Evolutionary conservation across 2,888 invertebrate genomes (phyloP).

Genomic region (Callyntrura sp.): DNA sequence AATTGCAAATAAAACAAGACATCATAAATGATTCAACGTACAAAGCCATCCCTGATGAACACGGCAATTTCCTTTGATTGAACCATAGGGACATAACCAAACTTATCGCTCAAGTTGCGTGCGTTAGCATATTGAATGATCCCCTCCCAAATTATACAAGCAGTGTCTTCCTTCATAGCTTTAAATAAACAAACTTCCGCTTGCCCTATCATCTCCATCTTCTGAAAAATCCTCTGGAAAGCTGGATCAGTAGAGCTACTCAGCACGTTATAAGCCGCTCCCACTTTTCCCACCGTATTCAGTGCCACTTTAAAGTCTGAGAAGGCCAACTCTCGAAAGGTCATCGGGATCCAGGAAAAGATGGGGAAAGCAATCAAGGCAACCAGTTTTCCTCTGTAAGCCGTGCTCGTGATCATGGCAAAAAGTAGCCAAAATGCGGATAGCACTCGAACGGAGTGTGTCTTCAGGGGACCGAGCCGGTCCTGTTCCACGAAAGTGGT

Average conservation of each 20-base stretch:
- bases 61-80: constrained; percentile 47
- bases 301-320: constrained; percentile 70
- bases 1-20: too few species aligned
- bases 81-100: constrained; percentile 31
- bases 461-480: constrained; percentile 12
- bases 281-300: constrained; percentile 74
- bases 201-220: constrained; percentile 37
- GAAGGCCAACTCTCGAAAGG: constrained; percentile 74
- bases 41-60: constrained; percentile 55
- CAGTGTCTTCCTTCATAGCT: constrained; percentile 40
- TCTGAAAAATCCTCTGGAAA: constrained; percentile 44
- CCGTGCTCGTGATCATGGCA: constrained; percentile 33
- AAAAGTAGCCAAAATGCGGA: constrained; percentile 63
- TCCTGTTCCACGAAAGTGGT: constrained; percentile 68
- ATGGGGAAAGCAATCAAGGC: constrained; percentile 63
- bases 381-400: constrained; percentile 54
- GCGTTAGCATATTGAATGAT: constrained; percentile 24
- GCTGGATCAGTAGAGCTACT: constrained; percentile 50
- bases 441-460: constrained; percentile 38
- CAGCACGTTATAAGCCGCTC: constrained; percentile 68
- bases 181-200: constrained; percentile 37
- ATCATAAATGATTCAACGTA: too few species aligned
- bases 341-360: constrained; percentile 63
- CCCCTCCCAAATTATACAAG: constrained; percentile 61
- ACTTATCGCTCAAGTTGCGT: constrained; percentile 46